Evolutionary conservation across 92 coral and sea anemone species (phyloP).

Genomic region (Isaurus tuberculatus): DNA sequence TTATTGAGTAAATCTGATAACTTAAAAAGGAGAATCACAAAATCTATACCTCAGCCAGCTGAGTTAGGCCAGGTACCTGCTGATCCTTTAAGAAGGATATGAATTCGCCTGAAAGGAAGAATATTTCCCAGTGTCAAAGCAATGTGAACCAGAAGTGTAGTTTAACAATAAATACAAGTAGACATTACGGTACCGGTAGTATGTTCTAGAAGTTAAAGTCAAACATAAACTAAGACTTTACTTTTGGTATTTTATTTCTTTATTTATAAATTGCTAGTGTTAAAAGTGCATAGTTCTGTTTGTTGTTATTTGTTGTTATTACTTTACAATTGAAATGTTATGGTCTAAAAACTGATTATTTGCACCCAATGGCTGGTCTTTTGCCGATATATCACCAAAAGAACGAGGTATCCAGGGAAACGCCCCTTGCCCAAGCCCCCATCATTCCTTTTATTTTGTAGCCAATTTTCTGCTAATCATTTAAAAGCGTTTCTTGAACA

Average conservation of each 20-base stretch:
- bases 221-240: neutral
- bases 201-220: neutral
- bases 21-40: neutral
- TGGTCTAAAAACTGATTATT: too few relatives aligned
- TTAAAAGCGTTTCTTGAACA: too few relatives aligned
- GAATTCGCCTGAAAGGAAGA: conserved; percentile 8
- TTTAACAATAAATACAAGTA: neutral
- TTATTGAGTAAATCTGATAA: neutral
- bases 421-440: too few relatives aligned
- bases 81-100: conserved; percentile 63
- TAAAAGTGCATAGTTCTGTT: neutral
- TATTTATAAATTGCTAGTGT: neutral
- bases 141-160: neutral
- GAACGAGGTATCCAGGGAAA: too few relatives aligned
- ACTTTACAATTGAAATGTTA: too few relatives aligned
- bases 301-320: neutral
- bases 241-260: too few relatives aligned
- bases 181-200: neutral
- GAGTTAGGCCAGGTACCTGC: conserved; percentile 19
- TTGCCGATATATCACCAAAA: too few relatives aligned
- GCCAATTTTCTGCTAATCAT: too few relatives aligned
- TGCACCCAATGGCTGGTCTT: too few relatives aligned
- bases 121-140: neutral
- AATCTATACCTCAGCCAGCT: conserved; percentile 30
- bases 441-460: too few relatives aligned